Percentiles rank a stretch among this genome's conserved stretches.
phyloP scores from a whole-genome alignment of 2,113 vertebrate genomes.

The Tenebrosternarchus preto region DNA sequence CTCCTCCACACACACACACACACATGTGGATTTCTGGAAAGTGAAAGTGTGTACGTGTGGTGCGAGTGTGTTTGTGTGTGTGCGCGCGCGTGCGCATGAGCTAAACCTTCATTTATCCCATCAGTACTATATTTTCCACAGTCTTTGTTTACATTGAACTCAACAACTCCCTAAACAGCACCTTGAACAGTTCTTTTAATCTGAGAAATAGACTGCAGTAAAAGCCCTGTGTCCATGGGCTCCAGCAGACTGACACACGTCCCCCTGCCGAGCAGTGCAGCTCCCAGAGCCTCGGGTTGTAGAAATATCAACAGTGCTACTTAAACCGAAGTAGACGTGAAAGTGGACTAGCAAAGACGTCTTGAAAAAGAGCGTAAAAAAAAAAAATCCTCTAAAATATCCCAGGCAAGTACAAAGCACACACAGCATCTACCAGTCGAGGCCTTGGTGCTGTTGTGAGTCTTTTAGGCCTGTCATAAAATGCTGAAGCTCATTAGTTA shows the following conservation, averaged over 20 bases:
- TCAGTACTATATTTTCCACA: conserved; percentile 10
- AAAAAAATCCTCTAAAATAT: no score
- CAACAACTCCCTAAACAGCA: conserved; percentile 7
- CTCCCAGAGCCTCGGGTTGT: background rate
- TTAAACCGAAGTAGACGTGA: no score
- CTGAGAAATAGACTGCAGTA: conserved; percentile 21
- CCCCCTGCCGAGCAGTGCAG: conserved; percentile 30
- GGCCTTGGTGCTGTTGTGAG: no score
- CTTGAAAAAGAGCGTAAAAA: no score
- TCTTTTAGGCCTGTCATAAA: no score
- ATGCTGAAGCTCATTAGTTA: no score
- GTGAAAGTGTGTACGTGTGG: no score
- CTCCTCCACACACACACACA: background rate
- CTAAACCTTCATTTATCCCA: background rate
- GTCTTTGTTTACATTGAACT: conserved; percentile 4
- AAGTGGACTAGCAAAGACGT: no score
- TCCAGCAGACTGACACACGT: background rate
- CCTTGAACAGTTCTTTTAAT: conserved; percentile 20
- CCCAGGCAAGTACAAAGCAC: no score
- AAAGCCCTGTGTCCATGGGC: background rate
- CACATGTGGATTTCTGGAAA: conserved; percentile 2
- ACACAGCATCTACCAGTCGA: no score
- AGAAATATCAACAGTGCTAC: no score
- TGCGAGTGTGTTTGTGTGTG: no score
- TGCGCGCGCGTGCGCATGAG: background rate